Percentiles rank a stretch among this genome's conserved stretches.
These are phyloP conservation scores for Pseudochirops cupreus DNA, from an alignment of 2,797 vertebrate species.

Conservation along the genomic window DNA sequence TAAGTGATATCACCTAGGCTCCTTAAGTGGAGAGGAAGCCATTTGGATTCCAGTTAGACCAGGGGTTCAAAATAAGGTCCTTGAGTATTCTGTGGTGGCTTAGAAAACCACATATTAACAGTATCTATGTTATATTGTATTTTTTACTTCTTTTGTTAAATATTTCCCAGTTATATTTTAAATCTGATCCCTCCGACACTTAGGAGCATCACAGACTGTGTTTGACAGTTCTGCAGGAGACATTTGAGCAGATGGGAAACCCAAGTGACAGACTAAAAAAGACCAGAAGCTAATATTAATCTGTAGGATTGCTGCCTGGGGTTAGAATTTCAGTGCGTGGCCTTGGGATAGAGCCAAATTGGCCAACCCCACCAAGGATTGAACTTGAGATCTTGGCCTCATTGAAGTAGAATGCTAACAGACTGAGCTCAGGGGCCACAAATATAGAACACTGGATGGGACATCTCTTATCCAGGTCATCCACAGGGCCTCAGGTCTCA, in stretches of 20 bases:
- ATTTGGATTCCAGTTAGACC: neutral
- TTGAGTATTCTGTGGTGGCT: neutral
- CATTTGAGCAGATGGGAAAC: neutral
- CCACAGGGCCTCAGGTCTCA: neutral
- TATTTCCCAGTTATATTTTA: neutral
- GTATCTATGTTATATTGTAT: neutral
- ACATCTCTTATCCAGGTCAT: neutral
- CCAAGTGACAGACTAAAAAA: neutral
- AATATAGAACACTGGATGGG: neutral
- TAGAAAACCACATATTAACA: neutral
- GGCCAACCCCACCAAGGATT: neutral
- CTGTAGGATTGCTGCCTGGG: neutral
- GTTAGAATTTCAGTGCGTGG: neutral
- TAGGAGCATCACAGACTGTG: too few species aligned
- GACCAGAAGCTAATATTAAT: neutral
- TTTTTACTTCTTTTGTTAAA: neutral
- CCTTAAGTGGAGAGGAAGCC: neutral
- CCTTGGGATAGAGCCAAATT: neutral
- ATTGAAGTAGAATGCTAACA: neutral
- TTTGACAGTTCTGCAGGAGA: neutral
- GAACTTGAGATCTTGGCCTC: neutral
- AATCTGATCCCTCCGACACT: neutral
- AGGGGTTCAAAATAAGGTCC: neutral
- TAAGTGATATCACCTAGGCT: neutral
- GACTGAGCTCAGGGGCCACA: neutral